A percentile compares a stretch with the other conserved stretches of the same genome.
phyloP scores from a whole-genome alignment of 2,797 vertebrate species.

The Diplodus sargus region DNA sequence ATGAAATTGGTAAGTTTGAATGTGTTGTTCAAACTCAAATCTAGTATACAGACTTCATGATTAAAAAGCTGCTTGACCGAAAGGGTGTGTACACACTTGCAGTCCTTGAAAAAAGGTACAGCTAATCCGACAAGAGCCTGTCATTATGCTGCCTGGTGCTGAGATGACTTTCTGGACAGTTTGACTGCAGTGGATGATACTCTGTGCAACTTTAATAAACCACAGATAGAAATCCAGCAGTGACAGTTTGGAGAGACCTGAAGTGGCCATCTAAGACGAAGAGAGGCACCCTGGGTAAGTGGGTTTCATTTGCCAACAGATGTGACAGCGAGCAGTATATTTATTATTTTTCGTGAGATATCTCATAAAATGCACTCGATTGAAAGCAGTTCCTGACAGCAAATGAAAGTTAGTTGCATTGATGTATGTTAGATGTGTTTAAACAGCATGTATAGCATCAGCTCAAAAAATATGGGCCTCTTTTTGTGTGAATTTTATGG shows the following conservation, averaged over 20 bases:
- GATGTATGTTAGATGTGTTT: not conserved
- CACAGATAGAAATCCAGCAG: conserved; percentile 31
- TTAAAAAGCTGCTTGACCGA: conserved; percentile 36
- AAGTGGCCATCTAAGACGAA: conserved; percentile 20
- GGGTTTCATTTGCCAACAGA: conserved; percentile 17
- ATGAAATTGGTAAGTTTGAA: conserved; percentile 61
- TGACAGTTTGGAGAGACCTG: conserved; percentile 31
- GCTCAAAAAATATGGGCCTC: conserved; percentile 1
- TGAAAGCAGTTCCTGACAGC: not conserved
- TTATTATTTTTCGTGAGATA: not conserved
- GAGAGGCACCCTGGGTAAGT: conserved; percentile 30
- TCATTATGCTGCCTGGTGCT: conserved; percentile 31
- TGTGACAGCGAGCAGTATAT: not conserved
- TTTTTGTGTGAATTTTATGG: conserved; percentile 20
- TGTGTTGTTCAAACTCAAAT: conserved; percentile 32
- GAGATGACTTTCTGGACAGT: conserved; percentile 23
- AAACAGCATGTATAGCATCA: conserved; percentile 9
- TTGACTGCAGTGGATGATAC: conserved; percentile 40
- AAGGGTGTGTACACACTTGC: conserved; percentile 16
- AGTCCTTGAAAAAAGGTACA: conserved; percentile 8
- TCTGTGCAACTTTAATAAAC: conserved; percentile 37
- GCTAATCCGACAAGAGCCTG: conserved; percentile 32
- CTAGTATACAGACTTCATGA: conserved; percentile 14
- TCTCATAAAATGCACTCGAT: not conserved
- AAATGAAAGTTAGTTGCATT: not conserved